Percentiles rank a stretch among this genome's conserved stretches.
Conservation (phyloP, 2,113 vertebrate species). For the Ranitomeya variabilis region DNA sequence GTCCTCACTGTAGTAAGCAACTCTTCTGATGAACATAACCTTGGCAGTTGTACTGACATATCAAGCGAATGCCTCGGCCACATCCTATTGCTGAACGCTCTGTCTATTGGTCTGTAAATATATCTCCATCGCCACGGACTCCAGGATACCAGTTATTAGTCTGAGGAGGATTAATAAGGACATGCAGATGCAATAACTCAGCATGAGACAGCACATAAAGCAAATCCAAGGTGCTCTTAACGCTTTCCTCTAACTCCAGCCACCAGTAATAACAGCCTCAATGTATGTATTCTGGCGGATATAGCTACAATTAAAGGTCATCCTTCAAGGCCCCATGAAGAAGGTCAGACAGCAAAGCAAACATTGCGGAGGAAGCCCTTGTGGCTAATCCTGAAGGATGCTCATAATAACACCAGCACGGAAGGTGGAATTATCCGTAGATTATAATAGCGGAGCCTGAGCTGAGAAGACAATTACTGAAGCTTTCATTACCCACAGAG, state of each 20-base stretch:
- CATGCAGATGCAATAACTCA: not conserved
- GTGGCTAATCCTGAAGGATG: constrained; percentile 14
- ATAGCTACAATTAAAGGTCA: constrained; percentile 10
- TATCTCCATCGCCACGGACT: not conserved
- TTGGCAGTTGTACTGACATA: not conserved
- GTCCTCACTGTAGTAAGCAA: not conserved
- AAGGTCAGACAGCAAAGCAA: not conserved
- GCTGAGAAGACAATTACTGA: not conserved
- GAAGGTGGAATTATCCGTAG: not conserved
- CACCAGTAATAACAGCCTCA: not conserved
- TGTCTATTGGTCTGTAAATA: not conserved
- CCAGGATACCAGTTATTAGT: constrained; percentile 43
- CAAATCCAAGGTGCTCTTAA: constrained; percentile 5
- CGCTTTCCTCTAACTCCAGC: not conserved
- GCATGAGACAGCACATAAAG: not conserved
- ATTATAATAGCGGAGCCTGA: not conserved
- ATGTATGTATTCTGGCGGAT: not conserved
- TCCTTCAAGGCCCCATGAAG: not conserved
- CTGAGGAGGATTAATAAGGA: constrained; percentile 37
- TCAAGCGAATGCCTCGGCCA: not conserved
- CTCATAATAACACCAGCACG: not conserved
- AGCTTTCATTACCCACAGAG: constrained; percentile 10
- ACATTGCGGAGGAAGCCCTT: not conserved
- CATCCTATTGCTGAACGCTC: not conserved
- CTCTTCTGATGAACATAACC: not conserved